Conservation (phyloP, 2,797 vertebrate species). For the Intellagama lesueurii region DNA sequence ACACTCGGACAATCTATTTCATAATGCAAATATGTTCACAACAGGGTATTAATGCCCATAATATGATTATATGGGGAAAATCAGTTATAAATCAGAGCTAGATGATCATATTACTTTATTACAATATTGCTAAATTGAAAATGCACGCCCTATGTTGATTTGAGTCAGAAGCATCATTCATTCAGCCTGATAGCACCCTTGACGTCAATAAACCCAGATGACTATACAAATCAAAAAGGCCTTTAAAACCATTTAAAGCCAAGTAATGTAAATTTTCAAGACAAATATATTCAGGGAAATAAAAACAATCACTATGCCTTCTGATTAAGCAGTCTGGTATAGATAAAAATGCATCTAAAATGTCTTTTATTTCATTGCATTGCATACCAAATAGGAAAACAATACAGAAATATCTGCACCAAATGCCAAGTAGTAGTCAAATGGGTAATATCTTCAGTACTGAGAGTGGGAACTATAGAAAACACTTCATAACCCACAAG, state of each 20-base stretch:
- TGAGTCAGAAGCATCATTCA: slow-evolving; percentile 17
- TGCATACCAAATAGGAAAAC: slow-evolving; percentile 5
- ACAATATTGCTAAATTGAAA: slow-evolving; percentile 12
- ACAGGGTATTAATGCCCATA: slow-evolving; percentile 10
- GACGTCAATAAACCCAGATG: slow-evolving; percentile 26
- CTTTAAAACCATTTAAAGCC: slow-evolving; percentile 41
- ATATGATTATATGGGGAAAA: slow-evolving; percentile 6
- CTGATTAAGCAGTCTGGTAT: slow-evolving; percentile 23
- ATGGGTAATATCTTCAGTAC: slow-evolving; percentile 10
- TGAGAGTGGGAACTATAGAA: not conserved
- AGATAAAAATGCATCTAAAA: slow-evolving; percentile 32
- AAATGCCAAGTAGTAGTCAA: not conserved
- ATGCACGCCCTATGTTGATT: not conserved
- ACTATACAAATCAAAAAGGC: slow-evolving; percentile 22
- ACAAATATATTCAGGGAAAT: slow-evolving; percentile 29
- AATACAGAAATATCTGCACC: not conserved
- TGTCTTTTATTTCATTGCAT: not conserved
- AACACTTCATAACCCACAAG: not conserved
- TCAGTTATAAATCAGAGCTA: slow-evolving; percentile 2
- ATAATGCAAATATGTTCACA: slow-evolving; percentile 5
- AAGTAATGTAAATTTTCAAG: slow-evolving; percentile 33
- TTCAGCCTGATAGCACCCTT: slow-evolving; percentile 23
- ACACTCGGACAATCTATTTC: not conserved
- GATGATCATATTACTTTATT: slow-evolving; percentile 6
- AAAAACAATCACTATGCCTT: slow-evolving; percentile 27